Conservation (phyloP, 2,888 invertebrate genomes). For the Anorthoa munda region DNA sequence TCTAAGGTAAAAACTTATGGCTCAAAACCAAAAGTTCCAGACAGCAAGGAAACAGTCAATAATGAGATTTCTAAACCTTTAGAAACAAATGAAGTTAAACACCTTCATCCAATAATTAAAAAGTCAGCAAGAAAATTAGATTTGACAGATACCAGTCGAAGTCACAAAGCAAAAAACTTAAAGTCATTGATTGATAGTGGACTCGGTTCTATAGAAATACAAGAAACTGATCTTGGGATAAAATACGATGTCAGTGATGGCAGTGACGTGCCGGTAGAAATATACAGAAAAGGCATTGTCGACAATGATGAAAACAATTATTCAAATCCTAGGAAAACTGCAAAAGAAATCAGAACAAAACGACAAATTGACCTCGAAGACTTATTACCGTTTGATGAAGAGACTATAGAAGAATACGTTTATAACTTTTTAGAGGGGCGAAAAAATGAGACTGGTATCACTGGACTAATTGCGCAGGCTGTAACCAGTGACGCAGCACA, state of each 20-base stretch:
- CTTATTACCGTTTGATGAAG: slow-evolving; percentile 85
- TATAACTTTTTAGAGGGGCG: slow-evolving; percentile 83
- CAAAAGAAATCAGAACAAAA: slow-evolving; percentile 73
- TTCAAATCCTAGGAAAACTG: slow-evolving; percentile 66
- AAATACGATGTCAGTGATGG: slow-evolving; percentile 91
- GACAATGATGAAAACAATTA: slow-evolving; percentile 88
- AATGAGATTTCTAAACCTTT: slow-evolving; percentile 90
- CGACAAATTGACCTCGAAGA: slow-evolving; percentile 86
- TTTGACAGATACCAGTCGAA: slow-evolving; percentile 73
- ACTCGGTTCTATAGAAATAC: slow-evolving; percentile 89
- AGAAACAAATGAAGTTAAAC: slow-evolving; percentile 90
- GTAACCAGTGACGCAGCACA: slow-evolving; percentile 80
- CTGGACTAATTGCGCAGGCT: slow-evolving; percentile 84
- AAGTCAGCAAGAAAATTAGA: slow-evolving; percentile 79
- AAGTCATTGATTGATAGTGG: slow-evolving; percentile 83
- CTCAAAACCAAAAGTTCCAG: slow-evolving; percentile 88
- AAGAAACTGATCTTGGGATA: slow-evolving; percentile 91
- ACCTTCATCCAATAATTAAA: slow-evolving; percentile 88
- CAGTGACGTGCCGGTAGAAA: slow-evolving; percentile 88
- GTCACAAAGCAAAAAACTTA: slow-evolving; percentile 82
- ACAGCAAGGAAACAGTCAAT: slow-evolving; percentile 78
- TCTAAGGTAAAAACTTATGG: slow-evolving; percentile 96
- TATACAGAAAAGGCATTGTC: slow-evolving; percentile 92
- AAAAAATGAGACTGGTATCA: slow-evolving; percentile 84
- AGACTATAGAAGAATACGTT: slow-evolving; percentile 84